Base-by-base conservation (phyloP, 2,797 vertebrate species). In the Miichthys miiuy region DNA sequence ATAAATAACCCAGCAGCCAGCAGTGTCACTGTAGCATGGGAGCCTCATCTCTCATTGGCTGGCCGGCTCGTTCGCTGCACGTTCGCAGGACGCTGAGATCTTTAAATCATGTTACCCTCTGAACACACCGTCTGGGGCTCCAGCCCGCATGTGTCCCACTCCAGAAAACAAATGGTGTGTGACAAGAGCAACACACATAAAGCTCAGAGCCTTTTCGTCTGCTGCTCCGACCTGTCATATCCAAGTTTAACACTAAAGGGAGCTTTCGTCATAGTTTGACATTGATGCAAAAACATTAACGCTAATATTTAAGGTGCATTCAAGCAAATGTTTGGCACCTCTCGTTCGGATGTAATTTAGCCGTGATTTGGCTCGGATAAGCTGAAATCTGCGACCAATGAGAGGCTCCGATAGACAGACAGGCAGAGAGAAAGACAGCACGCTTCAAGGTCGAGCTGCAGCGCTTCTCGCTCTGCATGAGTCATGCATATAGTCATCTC, bases 361-460 rank as follows among this genome's bases (percentile, higher is more conserved):
- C 55, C 10, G 42, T 10, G 48, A 87, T 81, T 38, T 47, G 61
- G 38, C 80, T 72, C 23, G 67, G 75, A 87, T 80, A 75, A 87
- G 71, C 63, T 38, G 63, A 21, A 20, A 70, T 85, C 62, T 86
- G 66, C 4, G 44, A 72, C 88, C 84, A 85, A 75, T 80, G 71
- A 88, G 80, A 81, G 72, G 69, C 77, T 88, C 69, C 34, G 63
- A 87, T 44, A 83, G 88, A 91, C 77, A 89, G 88, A 88, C 80
- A 78, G 87, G 80, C 84, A 88, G 84, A 88, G 89, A 88, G 89
- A 81, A 84, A 91, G 89, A 90, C 88, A 84, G 81, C 81, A 75
- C 65, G 82, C 83, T 93, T 92, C 92, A 94, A 94, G 93, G 94
- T 94, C 90, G 82, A 86, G 83, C 88, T 84, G 89, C 82, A 87